These are phyloP conservation scores for Malurus splendens DNA, from an alignment of 2,797 vertebrate genomes.

Conservation along the genomic window DNA sequence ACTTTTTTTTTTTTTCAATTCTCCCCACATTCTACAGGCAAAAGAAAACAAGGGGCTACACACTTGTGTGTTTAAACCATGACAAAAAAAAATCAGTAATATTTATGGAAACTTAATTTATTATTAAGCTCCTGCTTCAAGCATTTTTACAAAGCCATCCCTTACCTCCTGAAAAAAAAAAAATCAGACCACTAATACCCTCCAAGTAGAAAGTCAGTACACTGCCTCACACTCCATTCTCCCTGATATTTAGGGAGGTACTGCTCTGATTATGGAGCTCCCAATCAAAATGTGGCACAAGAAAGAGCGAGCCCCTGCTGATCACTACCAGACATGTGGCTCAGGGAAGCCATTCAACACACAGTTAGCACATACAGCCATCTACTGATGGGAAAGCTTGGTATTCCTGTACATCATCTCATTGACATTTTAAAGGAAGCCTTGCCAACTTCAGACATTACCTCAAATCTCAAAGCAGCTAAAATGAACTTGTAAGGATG, in stretches of 20 bases:
- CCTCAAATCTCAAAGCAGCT: background rate
- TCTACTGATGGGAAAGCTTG: slow-evolving; percentile 15
- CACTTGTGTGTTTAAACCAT: background rate
- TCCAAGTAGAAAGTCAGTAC: background rate
- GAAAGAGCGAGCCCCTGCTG: background rate
- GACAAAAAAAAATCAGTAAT: background rate
- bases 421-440: background rate
- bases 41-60: background rate
- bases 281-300: background rate
- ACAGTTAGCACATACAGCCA: slow-evolving; percentile 22
- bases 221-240: background rate
- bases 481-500: background rate
- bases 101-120: background rate
- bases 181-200: background rate
- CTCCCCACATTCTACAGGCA: background rate
- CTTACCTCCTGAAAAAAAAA: background rate
- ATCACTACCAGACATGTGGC: background rate
- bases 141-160: background rate
- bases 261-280: background rate
- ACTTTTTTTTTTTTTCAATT: background rate
- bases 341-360: background rate
- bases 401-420: background rate
- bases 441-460: background rate
- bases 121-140: background rate
- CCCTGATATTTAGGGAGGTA: background rate